These are phyloP conservation scores for Merluccius polli DNA, from an alignment of 2,797 vertebrate genomes.

Conservation along the genomic window DNA sequence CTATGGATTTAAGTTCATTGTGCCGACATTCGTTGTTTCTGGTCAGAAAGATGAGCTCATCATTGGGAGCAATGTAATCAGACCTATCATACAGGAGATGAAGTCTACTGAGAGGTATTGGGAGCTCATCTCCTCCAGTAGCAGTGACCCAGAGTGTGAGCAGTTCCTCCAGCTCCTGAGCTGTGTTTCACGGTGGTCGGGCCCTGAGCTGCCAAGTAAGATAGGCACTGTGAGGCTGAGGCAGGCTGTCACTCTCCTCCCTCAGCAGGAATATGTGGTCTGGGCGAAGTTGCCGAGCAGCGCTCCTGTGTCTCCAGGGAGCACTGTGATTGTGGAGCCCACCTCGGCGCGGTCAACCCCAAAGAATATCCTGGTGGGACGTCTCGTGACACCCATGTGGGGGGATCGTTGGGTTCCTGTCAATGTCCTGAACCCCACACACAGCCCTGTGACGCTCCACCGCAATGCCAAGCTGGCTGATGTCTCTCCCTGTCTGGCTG, in stretches of 20 bases:
- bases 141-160: constrained; percentile 20
- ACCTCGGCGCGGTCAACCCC: constrained; percentile 2
- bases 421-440: constrained; percentile 14
- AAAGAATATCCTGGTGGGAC: constrained; percentile 18
- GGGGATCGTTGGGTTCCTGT: constrained; percentile 26
- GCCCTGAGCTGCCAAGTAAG: background rate
- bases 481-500: constrained; percentile 10
- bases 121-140: constrained; percentile 11
- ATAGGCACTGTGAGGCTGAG: constrained; percentile 17
- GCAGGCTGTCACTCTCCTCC: constrained; percentile 17
- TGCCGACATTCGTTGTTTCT: constrained; percentile 12
- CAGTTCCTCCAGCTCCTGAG: constrained; percentile 17
- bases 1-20: constrained; percentile 10
- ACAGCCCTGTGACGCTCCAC: background rate
- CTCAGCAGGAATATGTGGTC: constrained; percentile 15
- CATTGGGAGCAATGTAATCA: constrained; percentile 19
- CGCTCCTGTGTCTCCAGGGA: constrained; percentile 9
- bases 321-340: constrained; percentile 25
- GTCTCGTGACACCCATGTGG: constrained; percentile 19
- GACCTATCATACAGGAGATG: background rate
- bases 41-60: constrained; percentile 27
- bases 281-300: constrained; percentile 19
- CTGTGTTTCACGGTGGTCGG: constrained; percentile 8
- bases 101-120: constrained; percentile 14
- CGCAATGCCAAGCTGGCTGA: no score